These are phyloP conservation scores for Neoitamus cyanurus DNA, from an alignment of 2,888 invertebrate species.

Conservation along the genomic window DNA sequence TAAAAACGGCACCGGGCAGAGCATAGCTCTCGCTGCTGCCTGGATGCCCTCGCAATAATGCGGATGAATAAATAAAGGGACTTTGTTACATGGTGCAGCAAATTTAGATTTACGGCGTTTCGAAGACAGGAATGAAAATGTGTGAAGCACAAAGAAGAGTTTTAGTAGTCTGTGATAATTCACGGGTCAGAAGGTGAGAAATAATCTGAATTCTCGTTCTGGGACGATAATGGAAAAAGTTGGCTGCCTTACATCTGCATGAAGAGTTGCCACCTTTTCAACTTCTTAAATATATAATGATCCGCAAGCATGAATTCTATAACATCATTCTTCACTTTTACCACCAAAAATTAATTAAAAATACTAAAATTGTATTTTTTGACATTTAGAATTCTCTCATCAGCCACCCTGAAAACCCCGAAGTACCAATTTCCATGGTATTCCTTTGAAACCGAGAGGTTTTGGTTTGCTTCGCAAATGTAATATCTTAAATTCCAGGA, in stretches of 20 bases:
- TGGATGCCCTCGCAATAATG: conserved; percentile 10
- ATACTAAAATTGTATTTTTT: too few relatives aligned
- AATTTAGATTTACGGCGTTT: conserved; percentile 22
- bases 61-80: conserved; percentile 38
- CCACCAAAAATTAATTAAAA: too few relatives aligned
- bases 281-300: too few relatives aligned
- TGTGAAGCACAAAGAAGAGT: conserved; percentile 8
- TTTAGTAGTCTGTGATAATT: conserved; percentile 32
- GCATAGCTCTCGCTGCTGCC: background rate
- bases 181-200: background rate
- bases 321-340: too few relatives aligned
- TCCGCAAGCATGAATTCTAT: too few relatives aligned
- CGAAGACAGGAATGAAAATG: conserved; percentile 13
- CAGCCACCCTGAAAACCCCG: too few relatives aligned
- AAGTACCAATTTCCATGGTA: too few relatives aligned
- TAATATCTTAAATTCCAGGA: too few relatives aligned
- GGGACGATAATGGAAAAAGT: conserved; percentile 27
- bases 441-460: too few relatives aligned
- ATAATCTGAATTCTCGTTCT: background rate
- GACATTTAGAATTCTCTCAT: too few relatives aligned
- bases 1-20: background rate
- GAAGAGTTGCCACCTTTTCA: too few relatives aligned
- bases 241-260: background rate
- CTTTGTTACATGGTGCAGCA: conserved; percentile 29
- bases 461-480: too few relatives aligned